These are phyloP conservation scores for Periplaneta americana DNA, from an alignment of 1,140 invertebrate genomes.

Conservation along the genomic window DNA sequence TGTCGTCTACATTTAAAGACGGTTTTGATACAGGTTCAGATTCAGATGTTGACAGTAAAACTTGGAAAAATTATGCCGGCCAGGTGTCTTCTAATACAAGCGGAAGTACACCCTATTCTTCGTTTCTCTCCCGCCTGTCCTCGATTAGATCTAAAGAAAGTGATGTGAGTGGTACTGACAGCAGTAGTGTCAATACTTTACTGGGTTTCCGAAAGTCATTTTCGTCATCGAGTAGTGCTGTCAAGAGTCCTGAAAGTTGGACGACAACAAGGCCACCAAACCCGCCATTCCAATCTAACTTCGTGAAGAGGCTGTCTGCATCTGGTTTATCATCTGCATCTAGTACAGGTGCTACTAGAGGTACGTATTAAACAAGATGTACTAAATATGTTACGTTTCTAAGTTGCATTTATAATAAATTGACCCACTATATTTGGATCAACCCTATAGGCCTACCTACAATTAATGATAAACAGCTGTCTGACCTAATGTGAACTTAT, in stretches of 20 bases:
- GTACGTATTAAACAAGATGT: too few relatives aligned
- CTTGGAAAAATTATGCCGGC: neutral
- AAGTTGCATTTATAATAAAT: too few relatives aligned
- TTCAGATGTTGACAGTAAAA: constrained; percentile 1
- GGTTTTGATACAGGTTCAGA: constrained; percentile 6
- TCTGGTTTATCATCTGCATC: neutral
- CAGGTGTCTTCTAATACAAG: neutral
- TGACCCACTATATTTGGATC: too few relatives aligned
- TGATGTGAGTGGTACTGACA: neutral
- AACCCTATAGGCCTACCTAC: too few relatives aligned
- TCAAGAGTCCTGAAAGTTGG: neutral
- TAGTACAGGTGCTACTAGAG: neutral
- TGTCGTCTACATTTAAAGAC: neutral
- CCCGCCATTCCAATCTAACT: neutral
- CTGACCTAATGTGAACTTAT: too few relatives aligned
- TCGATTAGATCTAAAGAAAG: neutral
- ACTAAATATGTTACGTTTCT: too few relatives aligned
- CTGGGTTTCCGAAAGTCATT: neutral
- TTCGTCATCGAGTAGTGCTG: neutral
- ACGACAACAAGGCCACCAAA: neutral
- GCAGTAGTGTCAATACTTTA: neutral
- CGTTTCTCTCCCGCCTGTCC: neutral
- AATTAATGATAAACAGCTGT: too few relatives aligned
- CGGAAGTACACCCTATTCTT: neutral
- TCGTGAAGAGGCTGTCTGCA: neutral